Percentiles rank a stretch among this genome's conserved stretches.
These are phyloP conservation scores for Synaphobranchus kaupii DNA, from an alignment of 2,797 vertebrate species.

Conservation along the genomic window DNA sequence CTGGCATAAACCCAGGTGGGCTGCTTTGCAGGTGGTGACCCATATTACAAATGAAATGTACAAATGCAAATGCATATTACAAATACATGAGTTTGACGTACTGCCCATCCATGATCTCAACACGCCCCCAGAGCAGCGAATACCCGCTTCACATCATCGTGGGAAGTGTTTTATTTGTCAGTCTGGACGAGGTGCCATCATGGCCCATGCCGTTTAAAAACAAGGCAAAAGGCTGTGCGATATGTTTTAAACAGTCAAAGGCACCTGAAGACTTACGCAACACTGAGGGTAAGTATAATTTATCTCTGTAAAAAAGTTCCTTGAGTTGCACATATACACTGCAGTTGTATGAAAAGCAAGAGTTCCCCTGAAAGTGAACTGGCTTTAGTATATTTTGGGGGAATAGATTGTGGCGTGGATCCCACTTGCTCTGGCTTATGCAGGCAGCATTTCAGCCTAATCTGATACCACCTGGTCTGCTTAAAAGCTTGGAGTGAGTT, in stretches of 20 bases:
- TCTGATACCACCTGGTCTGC: conserved; percentile 45
- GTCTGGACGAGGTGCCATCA: not conserved
- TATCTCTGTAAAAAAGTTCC: too few relatives aligned
- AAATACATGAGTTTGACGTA: too few relatives aligned
- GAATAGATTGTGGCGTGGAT: not conserved
- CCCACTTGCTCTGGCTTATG: conserved; percentile 27
- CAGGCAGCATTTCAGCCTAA: conserved; percentile 40
- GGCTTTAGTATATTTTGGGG: not conserved
- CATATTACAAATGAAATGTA: too few relatives aligned
- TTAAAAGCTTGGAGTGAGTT: conserved; percentile 31
- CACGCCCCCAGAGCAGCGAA: too few relatives aligned
- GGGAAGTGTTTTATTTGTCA: not conserved
- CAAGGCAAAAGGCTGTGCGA: not conserved
- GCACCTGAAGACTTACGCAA: not conserved
- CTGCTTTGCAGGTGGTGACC: too few relatives aligned
- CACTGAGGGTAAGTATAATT: not conserved
- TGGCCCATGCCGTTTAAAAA: not conserved
- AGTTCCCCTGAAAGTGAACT: not conserved
- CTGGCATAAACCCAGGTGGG: too few relatives aligned
- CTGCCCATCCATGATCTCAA: not conserved
- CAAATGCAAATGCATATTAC: too few relatives aligned
- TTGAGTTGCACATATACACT: not conserved
- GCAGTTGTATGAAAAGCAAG: not conserved
- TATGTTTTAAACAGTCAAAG: not conserved
- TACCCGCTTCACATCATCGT: not conserved